Base-by-base conservation (phyloP, 2,113 vertebrate genomes). In the Actinemys pallida region DNA sequence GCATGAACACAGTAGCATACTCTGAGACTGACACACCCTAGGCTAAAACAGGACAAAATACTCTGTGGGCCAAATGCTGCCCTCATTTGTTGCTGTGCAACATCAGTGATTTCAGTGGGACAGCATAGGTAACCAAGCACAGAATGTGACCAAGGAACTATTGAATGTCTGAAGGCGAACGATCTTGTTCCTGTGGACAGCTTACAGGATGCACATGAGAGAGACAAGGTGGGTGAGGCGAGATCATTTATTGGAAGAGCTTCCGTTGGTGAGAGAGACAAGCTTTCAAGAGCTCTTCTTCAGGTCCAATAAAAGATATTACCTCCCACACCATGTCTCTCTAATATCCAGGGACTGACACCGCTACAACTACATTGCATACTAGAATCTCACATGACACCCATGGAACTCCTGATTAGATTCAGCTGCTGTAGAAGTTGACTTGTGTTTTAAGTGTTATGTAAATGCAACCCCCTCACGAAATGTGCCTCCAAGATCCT, bases 41-140 rank as follows among this genome's bases (percentile, higher is more conserved):
- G 54, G 75, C 53, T 42, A 81, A 45, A 57, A 16, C 45, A 25
- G 85, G 81, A 19, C 27, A 94, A 72, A 83, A 3, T 47, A 45
- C 72, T 90, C 39, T 1, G 1, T 1, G 5, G 75, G 83, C 57
- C n/a, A 95, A 59, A 49, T 79, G 29, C 81, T 17, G 12, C 24
- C 47, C 75, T 81, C n/a, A 80, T 83, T 57, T 79, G 86, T 8
- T 88, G 88, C 56, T 88, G 13, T 12, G 88, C 52, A 87, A 84
- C 56, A 35, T 50, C 56, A 92, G 80, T 50, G 72, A 89, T 54
- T 86, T 84, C 83, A 86, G 89, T 78, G 47, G 84, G n/a, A 69
- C 81, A 81, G 76, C 69, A n/a, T 4, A 83, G 62, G 53, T 87
- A 88, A 83, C 45, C 81, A 91, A 89, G 76, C 52, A 83, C 81